These are phyloP conservation scores for Anguilla japonica DNA, from an alignment of 2,113 vertebrate species.

Conservation along the genomic window DNA sequence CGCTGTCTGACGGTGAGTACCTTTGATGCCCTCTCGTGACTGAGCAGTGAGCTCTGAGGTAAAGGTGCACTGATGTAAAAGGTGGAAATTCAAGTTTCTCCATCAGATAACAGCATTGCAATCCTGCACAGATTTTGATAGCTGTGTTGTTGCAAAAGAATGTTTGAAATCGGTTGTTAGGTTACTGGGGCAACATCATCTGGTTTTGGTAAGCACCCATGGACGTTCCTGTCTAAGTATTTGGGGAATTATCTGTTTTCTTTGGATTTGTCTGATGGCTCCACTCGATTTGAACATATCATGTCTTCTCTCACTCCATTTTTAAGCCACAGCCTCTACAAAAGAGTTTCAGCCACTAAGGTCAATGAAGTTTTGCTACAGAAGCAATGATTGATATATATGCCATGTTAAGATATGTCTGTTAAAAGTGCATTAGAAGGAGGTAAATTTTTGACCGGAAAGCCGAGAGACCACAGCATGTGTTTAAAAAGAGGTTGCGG, in stretches of 20 bases:
- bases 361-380: background rate
- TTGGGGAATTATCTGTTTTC: background rate
- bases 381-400: background rate
- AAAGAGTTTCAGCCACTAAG: background rate
- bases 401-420: too few species aligned
- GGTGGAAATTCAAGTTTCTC: background rate
- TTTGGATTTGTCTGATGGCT: background rate
- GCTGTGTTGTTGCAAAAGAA: background rate
- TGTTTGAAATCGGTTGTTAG: background rate
- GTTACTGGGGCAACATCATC: background rate
- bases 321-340: background rate
- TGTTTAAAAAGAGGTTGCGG: too few species aligned
- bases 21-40: background rate
- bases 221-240: background rate
- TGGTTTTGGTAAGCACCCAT: background rate
- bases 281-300: too few species aligned
- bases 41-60: background rate
- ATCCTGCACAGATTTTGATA: too few species aligned
- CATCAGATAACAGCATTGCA: too few species aligned
- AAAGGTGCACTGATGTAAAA: background rate
- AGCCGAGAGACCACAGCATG: too few species aligned
- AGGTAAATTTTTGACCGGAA: too few species aligned
- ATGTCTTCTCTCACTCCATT: background rate
- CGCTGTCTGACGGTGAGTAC: constrained; percentile 87
- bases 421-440: too few species aligned